These are phyloP conservation scores for Drosophila prosaltans DNA, from an alignment of 1,140 invertebrate species.

Conservation along the genomic window DNA sequence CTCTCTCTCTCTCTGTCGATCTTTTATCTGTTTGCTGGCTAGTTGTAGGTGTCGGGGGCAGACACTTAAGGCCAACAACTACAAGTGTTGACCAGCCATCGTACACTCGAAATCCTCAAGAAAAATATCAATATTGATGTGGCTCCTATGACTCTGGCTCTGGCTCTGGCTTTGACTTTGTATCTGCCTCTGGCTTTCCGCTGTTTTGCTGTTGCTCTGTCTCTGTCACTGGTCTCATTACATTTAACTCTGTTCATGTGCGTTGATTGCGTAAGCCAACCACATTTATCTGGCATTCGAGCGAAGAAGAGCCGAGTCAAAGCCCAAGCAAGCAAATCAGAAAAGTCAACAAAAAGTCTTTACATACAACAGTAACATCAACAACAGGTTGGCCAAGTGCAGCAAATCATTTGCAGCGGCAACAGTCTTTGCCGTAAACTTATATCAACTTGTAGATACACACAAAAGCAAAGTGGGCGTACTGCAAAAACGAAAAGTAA, in stretches of 20 bases:
- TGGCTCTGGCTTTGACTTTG: slow-evolving; percentile 1
- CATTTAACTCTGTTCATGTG: slow-evolving; percentile 73
- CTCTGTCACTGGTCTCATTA: slow-evolving; percentile 59
- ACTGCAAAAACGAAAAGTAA: slow-evolving; percentile 16
- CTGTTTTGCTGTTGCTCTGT: slow-evolving; percentile 26
- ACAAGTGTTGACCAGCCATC: slow-evolving; percentile 18
- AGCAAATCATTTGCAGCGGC: slow-evolving; percentile 61
- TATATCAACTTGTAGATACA: not conserved
- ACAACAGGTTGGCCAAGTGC: slow-evolving; percentile 26
- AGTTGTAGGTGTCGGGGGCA: slow-evolving; percentile 68
- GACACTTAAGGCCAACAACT: slow-evolving; percentile 33
- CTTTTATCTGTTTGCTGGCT: not conserved
- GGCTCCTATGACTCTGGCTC: slow-evolving; percentile 24
- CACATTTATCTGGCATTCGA: slow-evolving; percentile 74
- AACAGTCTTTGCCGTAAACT: slow-evolving; percentile 28
- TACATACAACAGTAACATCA: not conserved
- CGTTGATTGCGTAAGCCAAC: slow-evolving; percentile 71
- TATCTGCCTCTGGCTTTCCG: not conserved
- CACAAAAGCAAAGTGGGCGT: slow-evolving; percentile 54
- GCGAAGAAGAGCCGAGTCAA: slow-evolving; percentile 59
- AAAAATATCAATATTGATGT: slow-evolving; percentile 78
- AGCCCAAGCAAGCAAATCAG: slow-evolving; percentile 47
- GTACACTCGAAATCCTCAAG: slow-evolving; percentile 51
- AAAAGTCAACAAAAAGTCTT: slow-evolving; percentile 75
- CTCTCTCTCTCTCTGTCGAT: not conserved